Evolutionary conservation across 2,113 vertebrate genomes (phyloP).

Genomic region (Otus sunia): DNA sequence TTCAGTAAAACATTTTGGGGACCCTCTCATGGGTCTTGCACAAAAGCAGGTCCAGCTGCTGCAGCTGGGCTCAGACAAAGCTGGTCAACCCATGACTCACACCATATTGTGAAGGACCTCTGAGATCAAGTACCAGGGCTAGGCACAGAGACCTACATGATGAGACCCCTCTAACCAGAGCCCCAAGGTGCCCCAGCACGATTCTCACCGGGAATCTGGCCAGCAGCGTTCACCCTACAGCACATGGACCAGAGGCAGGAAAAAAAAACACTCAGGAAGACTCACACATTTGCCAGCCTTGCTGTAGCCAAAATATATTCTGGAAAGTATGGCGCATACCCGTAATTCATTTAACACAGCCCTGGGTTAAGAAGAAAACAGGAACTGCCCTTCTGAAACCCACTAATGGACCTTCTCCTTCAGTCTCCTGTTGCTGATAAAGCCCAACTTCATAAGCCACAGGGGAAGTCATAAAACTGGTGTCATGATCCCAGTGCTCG

Average conservation of each 20-base stretch:
- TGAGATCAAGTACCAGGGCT: background rate
- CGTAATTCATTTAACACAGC: background rate
- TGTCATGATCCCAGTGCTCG: background rate
- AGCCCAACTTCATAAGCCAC: background rate
- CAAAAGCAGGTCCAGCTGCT: background rate
- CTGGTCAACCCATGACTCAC: background rate
- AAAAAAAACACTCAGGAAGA: background rate
- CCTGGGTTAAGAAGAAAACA: background rate
- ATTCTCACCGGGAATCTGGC: background rate
- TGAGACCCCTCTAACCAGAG: background rate
- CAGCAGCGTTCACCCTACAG: background rate
- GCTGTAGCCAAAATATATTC: background rate
- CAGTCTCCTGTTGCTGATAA: background rate
- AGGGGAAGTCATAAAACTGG: background rate
- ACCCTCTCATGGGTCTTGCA: background rate
- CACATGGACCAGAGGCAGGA: background rate
- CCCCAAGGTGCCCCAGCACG: background rate
- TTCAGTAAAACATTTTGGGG: background rate
- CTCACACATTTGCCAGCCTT: background rate
- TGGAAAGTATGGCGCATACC: background rate
- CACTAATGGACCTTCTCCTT: background rate
- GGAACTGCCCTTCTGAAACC: background rate
- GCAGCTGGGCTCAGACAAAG: background rate
- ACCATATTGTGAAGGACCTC: background rate
- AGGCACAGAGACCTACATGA: background rate